Conservation (phyloP, 2,888 invertebrate genomes). For the Ypsolopha sequella region DNA sequence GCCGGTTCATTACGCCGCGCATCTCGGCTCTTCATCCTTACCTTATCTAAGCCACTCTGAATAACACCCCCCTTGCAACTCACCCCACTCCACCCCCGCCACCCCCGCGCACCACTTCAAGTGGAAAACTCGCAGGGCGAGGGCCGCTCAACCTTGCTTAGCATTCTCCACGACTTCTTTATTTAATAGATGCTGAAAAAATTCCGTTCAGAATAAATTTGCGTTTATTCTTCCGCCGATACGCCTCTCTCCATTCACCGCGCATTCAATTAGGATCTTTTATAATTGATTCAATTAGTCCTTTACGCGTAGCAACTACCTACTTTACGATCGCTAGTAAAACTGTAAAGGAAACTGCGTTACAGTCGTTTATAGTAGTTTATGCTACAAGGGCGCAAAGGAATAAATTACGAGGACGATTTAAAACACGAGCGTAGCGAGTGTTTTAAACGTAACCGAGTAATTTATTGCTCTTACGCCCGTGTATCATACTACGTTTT, state of each 20-base stretch:
- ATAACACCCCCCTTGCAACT: conserved; percentile 41
- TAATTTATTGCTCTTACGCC: too few relatives aligned
- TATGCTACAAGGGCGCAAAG: too few relatives aligned
- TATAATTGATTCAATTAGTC: conserved; percentile 15
- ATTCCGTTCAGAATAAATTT: conserved; percentile 64
- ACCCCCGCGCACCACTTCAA: conserved; percentile 54
- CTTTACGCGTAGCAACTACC: conserved; percentile 18
- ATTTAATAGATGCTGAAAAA: conserved; percentile 68
- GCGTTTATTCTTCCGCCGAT: conserved; percentile 52
- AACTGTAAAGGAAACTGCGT: too few relatives aligned
- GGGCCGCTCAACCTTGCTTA: conserved; percentile 69
- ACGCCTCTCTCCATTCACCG: conserved; percentile 33
- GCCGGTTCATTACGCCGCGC: conserved; percentile 68
- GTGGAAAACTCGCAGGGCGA: conserved; percentile 67
- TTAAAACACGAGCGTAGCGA: too few relatives aligned
- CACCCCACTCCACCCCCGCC: conserved; percentile 22
- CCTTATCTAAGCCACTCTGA: conserved; percentile 69
- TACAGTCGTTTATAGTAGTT: too few relatives aligned
- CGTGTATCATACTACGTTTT: too few relatives aligned
- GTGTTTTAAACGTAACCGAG: too few relatives aligned
- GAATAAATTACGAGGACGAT: too few relatives aligned
- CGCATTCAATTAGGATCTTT: conserved; percentile 30
- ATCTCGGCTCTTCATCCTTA: conserved; percentile 68
- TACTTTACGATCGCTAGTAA: too few relatives aligned
- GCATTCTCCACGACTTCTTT: conserved; percentile 69